phyloP scores from a whole-genome alignment of 1,140 invertebrate species.

The Archivesica marissinica region DNA sequence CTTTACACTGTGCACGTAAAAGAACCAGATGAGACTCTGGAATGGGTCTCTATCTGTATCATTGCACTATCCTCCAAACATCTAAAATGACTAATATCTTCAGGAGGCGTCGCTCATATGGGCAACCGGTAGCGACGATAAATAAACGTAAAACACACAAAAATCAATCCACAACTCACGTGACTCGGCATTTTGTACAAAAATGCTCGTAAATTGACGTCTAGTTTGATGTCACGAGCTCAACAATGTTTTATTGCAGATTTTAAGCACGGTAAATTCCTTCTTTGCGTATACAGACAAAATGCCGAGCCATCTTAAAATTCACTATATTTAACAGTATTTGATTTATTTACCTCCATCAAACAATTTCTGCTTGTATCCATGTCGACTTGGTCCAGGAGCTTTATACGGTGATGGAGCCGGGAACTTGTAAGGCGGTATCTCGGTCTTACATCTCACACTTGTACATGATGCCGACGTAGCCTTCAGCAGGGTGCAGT shows the following conservation, averaged over 20 bases:
- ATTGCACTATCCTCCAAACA: too few species aligned
- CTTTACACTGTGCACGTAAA: too few species aligned
- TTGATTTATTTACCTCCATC: constrained; percentile 67
- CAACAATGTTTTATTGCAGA: too few species aligned
- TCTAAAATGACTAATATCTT: too few species aligned
- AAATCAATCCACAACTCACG: background rate
- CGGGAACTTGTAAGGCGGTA: constrained; percentile 56
- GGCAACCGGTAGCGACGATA: too few species aligned
- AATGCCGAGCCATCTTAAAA: background rate
- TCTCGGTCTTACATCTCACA: constrained; percentile 11
- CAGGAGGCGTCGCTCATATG: too few species aligned
- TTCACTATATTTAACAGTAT: background rate
- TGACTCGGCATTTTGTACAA: background rate
- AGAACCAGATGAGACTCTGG: too few species aligned
- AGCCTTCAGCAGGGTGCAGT: background rate
- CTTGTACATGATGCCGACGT: background rate
- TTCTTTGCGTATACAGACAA: too few species aligned
- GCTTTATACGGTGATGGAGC: constrained; percentile 69
- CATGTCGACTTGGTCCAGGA: constrained; percentile 68
- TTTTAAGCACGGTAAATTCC: too few species aligned
- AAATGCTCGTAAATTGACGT: background rate
- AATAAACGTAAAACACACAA: too few species aligned
- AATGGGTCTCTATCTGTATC: too few species aligned
- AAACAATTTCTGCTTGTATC: constrained; percentile 64
- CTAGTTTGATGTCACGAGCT: background rate